Evolutionary conservation across 1,140 invertebrate genomes (phyloP), one percentile per base, ranked within the genome.

Genomic region (Aricia agestis): DNA sequence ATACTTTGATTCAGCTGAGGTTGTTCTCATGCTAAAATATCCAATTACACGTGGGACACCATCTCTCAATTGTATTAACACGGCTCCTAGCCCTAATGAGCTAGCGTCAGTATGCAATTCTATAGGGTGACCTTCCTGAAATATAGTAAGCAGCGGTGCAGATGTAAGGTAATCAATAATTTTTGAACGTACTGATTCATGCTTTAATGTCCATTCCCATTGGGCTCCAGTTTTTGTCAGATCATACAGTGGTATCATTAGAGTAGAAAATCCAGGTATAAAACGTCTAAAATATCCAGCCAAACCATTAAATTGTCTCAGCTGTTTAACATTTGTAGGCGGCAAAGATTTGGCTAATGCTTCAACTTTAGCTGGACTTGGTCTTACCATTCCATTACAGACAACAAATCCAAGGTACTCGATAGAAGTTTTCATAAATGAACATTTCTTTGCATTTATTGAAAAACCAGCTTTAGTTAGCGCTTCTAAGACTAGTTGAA

Each of bases 21-120:
- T 78, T 4, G 93, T 82, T 13, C 79, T 74, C 61, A 86, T 75
- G 63, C 89, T 90, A 36, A 87, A 86, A 78, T 91, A 93, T 11
- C 82, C 84, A 0, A 76, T 67, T 6, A 58, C 52, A 42, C 72
- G 71, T 11, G 65, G 63, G 1, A 69, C 36, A 2, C 18, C 31
- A 17, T 72, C 25, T 13, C 69, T 70, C 7, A 72, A 59, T 18
- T 76, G 74, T 0, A 72, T 17, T 2, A 76, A 13, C 1, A 76
- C 58, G 1, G 74, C 72, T 6, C 76, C 76, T 67, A 65, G 72
- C 0, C 75, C 77, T 13, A 73, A 5, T 9, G 69, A 66, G 18
- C 73, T 78, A 0, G 74, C 75, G 58, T 78, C 74, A 6, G 74
- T 78, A 9, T 65, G 65, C 0, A 76, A 41, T 67, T 76, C 72